These are phyloP conservation scores for Pedionomus torquatus DNA, from an alignment of 2,113 vertebrate genomes.

Conservation along the genomic window DNA sequence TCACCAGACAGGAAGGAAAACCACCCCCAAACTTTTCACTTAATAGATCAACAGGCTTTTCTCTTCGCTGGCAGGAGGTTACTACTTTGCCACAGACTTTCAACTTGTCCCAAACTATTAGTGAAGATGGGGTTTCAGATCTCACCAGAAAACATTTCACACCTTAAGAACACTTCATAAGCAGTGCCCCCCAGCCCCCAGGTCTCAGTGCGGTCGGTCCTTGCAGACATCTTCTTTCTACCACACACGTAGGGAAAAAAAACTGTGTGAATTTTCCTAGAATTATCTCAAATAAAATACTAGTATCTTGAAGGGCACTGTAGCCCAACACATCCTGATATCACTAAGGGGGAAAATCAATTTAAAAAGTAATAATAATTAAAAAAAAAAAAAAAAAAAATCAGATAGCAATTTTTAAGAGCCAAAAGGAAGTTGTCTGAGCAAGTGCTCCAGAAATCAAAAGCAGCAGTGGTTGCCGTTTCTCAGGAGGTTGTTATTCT, in stretches of 20 bases:
- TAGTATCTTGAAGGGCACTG: not conserved
- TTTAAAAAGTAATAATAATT: not conserved
- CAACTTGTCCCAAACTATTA: slow-evolving; percentile 8
- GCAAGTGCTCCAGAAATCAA: slow-evolving; percentile 2
- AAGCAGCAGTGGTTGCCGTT: not conserved
- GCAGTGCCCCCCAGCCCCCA: slow-evolving; percentile 33
- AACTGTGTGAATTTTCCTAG: not conserved
- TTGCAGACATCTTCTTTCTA: slow-evolving; percentile 47
- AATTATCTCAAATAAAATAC: not conserved
- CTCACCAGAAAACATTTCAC: slow-evolving; percentile 40
- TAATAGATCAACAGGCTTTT: not conserved
- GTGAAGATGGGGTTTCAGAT: slow-evolving; percentile 10
- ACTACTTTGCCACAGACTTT: not conserved
- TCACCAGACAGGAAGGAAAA: not conserved
- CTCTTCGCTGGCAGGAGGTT: not conserved
- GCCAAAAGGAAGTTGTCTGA: not conserved
- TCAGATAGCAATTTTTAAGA: not conserved
- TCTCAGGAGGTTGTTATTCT: not conserved
- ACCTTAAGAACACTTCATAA: not conserved
- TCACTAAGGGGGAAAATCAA: not conserved
- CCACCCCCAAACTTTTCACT: not conserved
- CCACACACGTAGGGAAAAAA: not conserved
- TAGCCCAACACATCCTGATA: not conserved
- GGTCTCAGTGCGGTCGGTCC: not conserved
- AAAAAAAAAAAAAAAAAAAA: not conserved